Evolutionary conservation across 2,888 invertebrate species (phyloP).

Genomic region (Diadromus collaris): DNA sequence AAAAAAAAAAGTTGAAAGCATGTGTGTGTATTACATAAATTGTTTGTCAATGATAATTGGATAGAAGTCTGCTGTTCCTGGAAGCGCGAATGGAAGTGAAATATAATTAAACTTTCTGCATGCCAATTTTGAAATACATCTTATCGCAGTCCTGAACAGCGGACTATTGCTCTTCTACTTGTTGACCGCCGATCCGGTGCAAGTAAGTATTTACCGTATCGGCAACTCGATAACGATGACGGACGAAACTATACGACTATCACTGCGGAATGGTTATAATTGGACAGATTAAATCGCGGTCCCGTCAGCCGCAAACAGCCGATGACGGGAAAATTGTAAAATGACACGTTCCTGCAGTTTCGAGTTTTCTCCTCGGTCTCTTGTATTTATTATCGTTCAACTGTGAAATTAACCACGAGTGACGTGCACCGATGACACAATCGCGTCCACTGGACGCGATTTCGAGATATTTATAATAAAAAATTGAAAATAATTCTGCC

Average conservation of each 20-base stretch:
- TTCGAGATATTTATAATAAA: background rate
- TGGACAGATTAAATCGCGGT: slow-evolving; percentile 26
- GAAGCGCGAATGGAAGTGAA: background rate
- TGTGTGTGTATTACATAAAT: background rate
- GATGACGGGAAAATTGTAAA: slow-evolving; percentile 48
- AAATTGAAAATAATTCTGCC: background rate
- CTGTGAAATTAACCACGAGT: background rate
- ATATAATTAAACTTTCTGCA: slow-evolving; percentile 26
- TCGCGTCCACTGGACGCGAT: background rate
- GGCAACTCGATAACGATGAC: slow-evolving; percentile 13
- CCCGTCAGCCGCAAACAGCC: slow-evolving; percentile 11
- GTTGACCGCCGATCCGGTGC: background rate
- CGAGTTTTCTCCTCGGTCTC: slow-evolving; percentile 15
- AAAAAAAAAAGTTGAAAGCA: too few species aligned
- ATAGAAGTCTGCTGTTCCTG: slow-evolving; percentile 10
- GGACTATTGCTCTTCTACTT: slow-evolving; percentile 26
- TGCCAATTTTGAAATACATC: slow-evolving; percentile 44
- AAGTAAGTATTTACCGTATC: slow-evolving; percentile 13
- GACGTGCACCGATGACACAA: background rate
- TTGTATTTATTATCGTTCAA: slow-evolving; percentile 17
- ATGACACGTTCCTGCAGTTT: slow-evolving; percentile 20
- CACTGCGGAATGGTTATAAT: slow-evolving; percentile 50
- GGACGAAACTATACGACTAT: slow-evolving; percentile 54
- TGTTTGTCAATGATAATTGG: slow-evolving; percentile 40
- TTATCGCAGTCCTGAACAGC: slow-evolving; percentile 23